Evolutionary conservation across 2,888 invertebrate genomes (phyloP).

Genomic region (Trissolcus japonicus): DNA sequence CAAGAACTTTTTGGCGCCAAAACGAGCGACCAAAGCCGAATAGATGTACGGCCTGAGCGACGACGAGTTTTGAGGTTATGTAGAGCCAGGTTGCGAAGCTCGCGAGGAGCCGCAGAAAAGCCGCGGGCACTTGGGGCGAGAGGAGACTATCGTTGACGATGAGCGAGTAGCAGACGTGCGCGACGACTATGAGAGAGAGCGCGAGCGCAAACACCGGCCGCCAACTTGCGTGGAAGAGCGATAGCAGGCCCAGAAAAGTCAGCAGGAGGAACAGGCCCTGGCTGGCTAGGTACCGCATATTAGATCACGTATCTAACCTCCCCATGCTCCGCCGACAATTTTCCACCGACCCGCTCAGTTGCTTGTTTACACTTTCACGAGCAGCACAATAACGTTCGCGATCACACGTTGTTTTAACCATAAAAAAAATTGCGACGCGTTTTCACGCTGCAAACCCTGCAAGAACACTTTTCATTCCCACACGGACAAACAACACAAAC

Average conservation of each 20-base stretch:
- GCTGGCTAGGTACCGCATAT: conserved; percentile 73
- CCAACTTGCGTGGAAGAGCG: conserved; percentile 69
- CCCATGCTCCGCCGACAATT: conserved; percentile 63
- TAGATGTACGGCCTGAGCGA: conserved; percentile 16
- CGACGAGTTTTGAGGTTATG: conserved; percentile 45
- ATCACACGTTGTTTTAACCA: conserved; percentile 30
- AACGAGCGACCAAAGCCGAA: not conserved
- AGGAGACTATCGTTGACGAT: conserved; percentile 69
- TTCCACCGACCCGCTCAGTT: conserved; percentile 11
- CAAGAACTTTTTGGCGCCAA: conserved; percentile 13
- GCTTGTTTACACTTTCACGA: conserved; percentile 6
- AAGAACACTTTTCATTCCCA: conserved; percentile 16
- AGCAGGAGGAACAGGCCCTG: conserved; percentile 68
- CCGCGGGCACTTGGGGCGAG: conserved; percentile 65
- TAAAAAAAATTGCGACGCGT: conserved; percentile 27
- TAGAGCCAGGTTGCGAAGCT: conserved; percentile 19
- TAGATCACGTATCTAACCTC: conserved; percentile 72
- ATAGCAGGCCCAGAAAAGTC: conserved; percentile 68
- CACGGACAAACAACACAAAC: not conserved
- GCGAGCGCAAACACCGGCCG: conserved; percentile 67
- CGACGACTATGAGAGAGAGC: conserved; percentile 64
- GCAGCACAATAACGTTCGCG: not conserved
- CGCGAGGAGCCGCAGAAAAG: conserved; percentile 22
- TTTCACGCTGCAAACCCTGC: not conserved
- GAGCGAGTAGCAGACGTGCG: conserved; percentile 69